Evolutionary conservation across 1,140 invertebrate species (phyloP).

Genomic region (Ooceraea biroi): DNA sequence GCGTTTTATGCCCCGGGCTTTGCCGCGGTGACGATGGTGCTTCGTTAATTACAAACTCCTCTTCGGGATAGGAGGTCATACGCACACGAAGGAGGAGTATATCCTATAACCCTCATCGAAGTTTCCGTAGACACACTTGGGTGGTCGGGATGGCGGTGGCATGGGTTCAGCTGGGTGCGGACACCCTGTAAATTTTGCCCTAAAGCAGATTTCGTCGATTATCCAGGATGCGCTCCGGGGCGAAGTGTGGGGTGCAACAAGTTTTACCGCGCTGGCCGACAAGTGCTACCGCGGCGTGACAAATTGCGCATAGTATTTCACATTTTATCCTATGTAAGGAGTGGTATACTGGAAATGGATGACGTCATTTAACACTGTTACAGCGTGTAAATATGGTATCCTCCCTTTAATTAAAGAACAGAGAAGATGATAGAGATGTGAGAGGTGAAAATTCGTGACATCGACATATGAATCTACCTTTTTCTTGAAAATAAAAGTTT

Average conservation of each 20-base stretch:
- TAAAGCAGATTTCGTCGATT: slow-evolving; percentile 59
- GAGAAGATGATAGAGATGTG: not conserved
- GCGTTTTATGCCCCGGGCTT: slow-evolving; percentile 46
- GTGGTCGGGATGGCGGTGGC: slow-evolving; percentile 16
- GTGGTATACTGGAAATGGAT: slow-evolving; percentile 22
- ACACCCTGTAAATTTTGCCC: slow-evolving; percentile 46
- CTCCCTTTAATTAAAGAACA: slow-evolving; percentile 34
- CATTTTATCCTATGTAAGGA: slow-evolving; percentile 40
- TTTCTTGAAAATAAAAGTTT: not conserved
- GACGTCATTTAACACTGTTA: slow-evolving; percentile 30
- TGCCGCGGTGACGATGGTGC: slow-evolving; percentile 35
- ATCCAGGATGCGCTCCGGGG: slow-evolving; percentile 42
- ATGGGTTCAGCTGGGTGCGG: not conserved
- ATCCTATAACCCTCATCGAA: slow-evolving; percentile 16
- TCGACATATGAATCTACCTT: not conserved
- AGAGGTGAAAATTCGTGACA: not conserved
- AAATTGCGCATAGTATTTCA: slow-evolving; percentile 50
- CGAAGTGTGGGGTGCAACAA: slow-evolving; percentile 52
- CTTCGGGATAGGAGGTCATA: slow-evolving; percentile 42
- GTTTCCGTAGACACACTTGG: slow-evolving; percentile 22
- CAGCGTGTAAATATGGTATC: slow-evolving; percentile 5
- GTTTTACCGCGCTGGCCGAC: slow-evolving; percentile 42
- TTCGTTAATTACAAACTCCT: slow-evolving; percentile 60
- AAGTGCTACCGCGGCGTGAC: slow-evolving; percentile 31
- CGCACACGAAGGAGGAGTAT: slow-evolving; percentile 33